Percentiles rank a stretch among this genome's conserved stretches.
Evolutionary conservation across 2,113 vertebrate species (phyloP).

Genomic region (Atractosteus spatula): DNA sequence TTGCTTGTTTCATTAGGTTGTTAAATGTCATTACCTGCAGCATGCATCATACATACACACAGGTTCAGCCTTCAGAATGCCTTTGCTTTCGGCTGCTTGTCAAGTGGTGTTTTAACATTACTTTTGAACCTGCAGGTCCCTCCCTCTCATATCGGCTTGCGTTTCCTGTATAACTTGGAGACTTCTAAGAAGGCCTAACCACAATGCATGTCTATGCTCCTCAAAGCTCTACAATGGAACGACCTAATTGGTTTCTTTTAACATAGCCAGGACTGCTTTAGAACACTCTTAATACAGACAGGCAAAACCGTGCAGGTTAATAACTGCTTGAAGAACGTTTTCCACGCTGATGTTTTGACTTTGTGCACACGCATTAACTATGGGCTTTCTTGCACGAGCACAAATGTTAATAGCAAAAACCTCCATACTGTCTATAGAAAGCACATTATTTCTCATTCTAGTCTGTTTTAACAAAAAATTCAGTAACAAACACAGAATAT

Average conservation of each 20-base stretch:
- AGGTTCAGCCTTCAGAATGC: neutral
- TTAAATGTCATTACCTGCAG: neutral
- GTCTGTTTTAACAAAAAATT: neutral
- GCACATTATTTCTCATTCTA: neutral
- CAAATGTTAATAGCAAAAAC: too few species aligned
- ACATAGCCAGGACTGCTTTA: neutral
- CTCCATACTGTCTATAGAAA: too few species aligned
- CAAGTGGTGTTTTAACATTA: slow-evolving; percentile 38
- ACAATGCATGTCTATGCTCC: slow-evolving; percentile 54
- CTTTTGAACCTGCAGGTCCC: slow-evolving; percentile 65
- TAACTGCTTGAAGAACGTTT: too few species aligned
- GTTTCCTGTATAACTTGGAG: slow-evolving; percentile 71
- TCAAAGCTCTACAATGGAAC: slow-evolving; percentile 36
- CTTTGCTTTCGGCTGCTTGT: too few species aligned
- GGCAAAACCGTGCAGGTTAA: too few species aligned
- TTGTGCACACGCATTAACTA: too few species aligned
- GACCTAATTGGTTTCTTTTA: neutral
- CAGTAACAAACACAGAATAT: neutral
- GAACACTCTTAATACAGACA: neutral
- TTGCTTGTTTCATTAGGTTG: too few species aligned
- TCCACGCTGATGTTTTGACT: too few species aligned
- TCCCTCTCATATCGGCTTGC: slow-evolving; percentile 58
- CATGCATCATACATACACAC: neutral
- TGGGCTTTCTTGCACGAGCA: too few species aligned
- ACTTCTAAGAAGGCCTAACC: slow-evolving; percentile 75